Evolutionary conservation across 2,888 invertebrate species (phyloP), one percentile per base, ranked within the genome.

Genomic region (Spodoptera littoralis): DNA sequence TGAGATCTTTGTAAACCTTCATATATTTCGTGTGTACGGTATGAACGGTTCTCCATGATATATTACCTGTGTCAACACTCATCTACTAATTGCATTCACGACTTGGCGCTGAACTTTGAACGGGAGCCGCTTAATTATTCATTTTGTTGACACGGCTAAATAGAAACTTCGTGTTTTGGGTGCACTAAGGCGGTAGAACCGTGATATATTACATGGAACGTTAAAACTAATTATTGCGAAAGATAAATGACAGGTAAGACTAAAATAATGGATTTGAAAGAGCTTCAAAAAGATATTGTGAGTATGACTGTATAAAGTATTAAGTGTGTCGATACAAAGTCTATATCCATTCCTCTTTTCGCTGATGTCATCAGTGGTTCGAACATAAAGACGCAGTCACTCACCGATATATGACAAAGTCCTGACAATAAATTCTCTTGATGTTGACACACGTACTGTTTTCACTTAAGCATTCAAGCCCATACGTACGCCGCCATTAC

Each of bases 1-100:
- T 36, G 36, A 36, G 36, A 36, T 36, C 36, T 9, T 36, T 8
- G 36, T 9, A 36, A 36, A 36, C 36, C 27, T 27, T 0, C 27
- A 27, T 36, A 36, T 36, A 36, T 8, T 36, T 36, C 8, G 8
- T 2, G 36, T 36, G 36, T 36, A 36, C 36, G 8, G 55, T 18
- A 36, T 11, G 49, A 65, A 46, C 56, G 36, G 24, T 11, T 50
- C 43, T 24, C 41, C 65, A 43, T 65, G 55, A 67, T 67, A 50
- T 71, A 67, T 67, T 55, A 51, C 55, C 63, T 36, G 18, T 50
- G 72, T 72, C 67, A 72, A 55, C 72, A 71, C 66, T 50, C 72
- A 41, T 71, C 65, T 71, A n/a, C 55, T 66, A 66, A 66, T 66
- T 66, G 55, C 72, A 67, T 71, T 55, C 50, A 65, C 43, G 27